Evolutionary conservation across 2,113 vertebrate species (phyloP).

Genomic region (Cebus imitator): DNA sequence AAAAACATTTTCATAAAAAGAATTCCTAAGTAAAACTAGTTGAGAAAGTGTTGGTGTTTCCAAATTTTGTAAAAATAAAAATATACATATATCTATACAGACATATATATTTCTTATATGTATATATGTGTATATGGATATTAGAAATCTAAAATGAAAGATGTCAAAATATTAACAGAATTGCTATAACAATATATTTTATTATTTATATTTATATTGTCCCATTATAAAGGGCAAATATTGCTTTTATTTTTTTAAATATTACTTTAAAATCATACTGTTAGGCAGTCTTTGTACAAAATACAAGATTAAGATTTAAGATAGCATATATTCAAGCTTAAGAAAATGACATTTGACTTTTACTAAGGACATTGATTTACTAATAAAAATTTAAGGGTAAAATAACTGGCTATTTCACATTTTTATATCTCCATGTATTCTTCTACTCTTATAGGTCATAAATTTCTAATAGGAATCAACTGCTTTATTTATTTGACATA

Average conservation of each 20-base stretch:
- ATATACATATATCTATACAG: background rate
- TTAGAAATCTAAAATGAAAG: constrained; percentile 22
- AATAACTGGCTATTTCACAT: constrained; percentile 33
- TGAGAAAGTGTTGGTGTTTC: background rate
- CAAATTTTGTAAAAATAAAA: constrained; percentile 56
- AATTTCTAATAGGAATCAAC: constrained; percentile 45
- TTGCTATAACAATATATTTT: background rate
- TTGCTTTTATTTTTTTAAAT: constrained; percentile 26
- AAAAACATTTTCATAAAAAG: constrained; percentile 28
- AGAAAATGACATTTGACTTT: constrained; percentile 39
- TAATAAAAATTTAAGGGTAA: constrained; percentile 44
- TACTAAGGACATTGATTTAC: background rate
- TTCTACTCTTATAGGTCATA: background rate
- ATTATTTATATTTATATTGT: constrained; percentile 5
- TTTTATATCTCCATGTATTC: constrained; percentile 28
- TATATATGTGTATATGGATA: background rate
- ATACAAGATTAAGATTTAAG: constrained; percentile 35
- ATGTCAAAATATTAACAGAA: background rate
- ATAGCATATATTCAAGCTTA: constrained; percentile 16
- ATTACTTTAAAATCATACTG: constrained; percentile 24
- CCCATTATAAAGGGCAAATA: background rate
- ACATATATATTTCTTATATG: background rate
- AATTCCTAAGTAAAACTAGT: constrained; percentile 29
- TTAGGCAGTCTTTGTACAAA: background rate
- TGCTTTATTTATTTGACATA: constrained; percentile 49